Evolutionary conservation across 2,797 vertebrate genomes (phyloP).

Genomic region (Todus mexicanus): DNA sequence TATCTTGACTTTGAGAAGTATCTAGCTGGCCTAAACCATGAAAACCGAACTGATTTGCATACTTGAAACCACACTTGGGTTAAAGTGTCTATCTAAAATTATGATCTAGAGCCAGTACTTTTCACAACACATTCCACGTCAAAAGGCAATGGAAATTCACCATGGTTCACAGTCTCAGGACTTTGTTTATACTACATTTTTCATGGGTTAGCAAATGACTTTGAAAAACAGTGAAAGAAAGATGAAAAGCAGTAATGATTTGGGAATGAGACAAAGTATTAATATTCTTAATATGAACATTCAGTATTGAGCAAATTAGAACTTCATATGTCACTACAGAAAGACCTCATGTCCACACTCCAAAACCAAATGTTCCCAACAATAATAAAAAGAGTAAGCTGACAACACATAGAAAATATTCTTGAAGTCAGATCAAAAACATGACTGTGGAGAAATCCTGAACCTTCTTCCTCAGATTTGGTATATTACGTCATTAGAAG

Average conservation of each 20-base stretch:
- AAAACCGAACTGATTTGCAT: background rate
- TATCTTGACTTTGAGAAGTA: background rate
- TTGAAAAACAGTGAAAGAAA: background rate
- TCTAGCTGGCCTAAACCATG: background rate
- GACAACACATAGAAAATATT: background rate
- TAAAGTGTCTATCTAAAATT: constrained; percentile 2
- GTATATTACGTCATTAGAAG: constrained; percentile 65
- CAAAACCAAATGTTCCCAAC: background rate
- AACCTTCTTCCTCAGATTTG: constrained; percentile 4
- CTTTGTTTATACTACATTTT: background rate
- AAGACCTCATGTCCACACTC: background rate
- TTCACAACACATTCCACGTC: background rate
- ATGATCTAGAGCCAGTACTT: background rate
- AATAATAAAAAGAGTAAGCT: background rate
- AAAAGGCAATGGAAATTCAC: background rate
- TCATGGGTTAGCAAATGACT: constrained; percentile 10
- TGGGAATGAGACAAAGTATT: background rate
- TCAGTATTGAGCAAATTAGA: background rate
- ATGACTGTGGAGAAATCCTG: constrained; percentile 48
- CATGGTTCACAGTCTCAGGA: background rate
- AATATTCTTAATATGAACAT: background rate
- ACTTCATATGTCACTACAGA: background rate
- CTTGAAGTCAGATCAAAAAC: constrained; percentile 49
- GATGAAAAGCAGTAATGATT: background rate
- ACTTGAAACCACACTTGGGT: background rate